A percentile compares a stretch with the other conserved stretches of the same genome.
These are phyloP conservation scores for Trigoniulus corallinus DNA, from an alignment of 1,140 invertebrate genomes.

Conservation along the genomic window DNA sequence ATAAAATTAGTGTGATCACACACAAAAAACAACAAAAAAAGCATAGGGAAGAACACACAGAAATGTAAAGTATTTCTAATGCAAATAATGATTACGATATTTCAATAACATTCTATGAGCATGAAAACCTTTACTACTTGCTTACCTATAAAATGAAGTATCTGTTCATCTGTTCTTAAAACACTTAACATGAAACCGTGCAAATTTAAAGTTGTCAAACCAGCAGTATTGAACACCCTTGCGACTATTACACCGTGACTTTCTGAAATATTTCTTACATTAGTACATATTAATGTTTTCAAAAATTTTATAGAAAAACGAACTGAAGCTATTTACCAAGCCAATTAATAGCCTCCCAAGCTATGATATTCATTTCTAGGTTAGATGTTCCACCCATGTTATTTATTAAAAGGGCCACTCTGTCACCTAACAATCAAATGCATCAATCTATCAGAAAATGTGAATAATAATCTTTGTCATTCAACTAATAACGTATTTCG, in stretches of 20 bases:
- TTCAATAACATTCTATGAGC: too few relatives aligned
- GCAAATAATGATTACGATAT: too few relatives aligned
- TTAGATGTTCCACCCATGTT: slow-evolving; percentile 61
- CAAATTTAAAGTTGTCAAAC: slow-evolving; percentile 61
- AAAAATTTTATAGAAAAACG: background rate
- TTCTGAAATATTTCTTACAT: background rate
- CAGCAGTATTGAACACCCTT: background rate
- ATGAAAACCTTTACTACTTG: too few relatives aligned
- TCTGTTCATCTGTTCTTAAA: too few relatives aligned
- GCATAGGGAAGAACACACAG: too few relatives aligned
- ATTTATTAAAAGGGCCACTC: slow-evolving; percentile 51
- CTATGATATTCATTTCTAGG: slow-evolving; percentile 58
- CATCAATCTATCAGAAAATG: background rate
- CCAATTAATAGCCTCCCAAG: slow-evolving; percentile 39
- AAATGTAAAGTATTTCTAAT: too few relatives aligned
- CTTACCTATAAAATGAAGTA: too few relatives aligned
- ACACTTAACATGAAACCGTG: slow-evolving; percentile 57
- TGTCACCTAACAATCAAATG: slow-evolving; percentile 22
- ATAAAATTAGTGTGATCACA: too few relatives aligned
- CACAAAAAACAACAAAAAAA: too few relatives aligned
- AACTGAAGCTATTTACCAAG: background rate
- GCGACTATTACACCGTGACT: background rate
- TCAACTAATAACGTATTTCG: too few relatives aligned
- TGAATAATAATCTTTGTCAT: background rate
- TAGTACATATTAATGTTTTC: background rate